Evolutionary conservation across 1,140 invertebrate genomes (phyloP).

Genomic region (Amyelois transitella): DNA sequence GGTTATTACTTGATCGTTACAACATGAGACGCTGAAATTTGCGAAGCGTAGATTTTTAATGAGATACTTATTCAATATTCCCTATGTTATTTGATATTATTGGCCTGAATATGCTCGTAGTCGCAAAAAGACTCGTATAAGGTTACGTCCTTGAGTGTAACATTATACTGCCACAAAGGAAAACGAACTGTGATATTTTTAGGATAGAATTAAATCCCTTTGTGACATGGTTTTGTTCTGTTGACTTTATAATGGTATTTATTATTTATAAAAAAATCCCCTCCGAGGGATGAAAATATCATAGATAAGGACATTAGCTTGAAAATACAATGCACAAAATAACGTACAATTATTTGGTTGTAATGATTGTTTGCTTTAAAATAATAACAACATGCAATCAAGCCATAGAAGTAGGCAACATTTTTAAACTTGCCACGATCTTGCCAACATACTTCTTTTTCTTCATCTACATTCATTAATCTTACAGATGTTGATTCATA

Average conservation of each 20-base stretch:
- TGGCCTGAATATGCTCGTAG: background rate
- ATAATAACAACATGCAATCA: too few species aligned
- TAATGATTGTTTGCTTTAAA: too few species aligned
- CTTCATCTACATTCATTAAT: too few species aligned
- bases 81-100: constrained; percentile 3
- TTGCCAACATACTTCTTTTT: too few species aligned
- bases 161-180: background rate
- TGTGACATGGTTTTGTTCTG: background rate
- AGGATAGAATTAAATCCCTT: background rate
- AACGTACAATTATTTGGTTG: too few species aligned
- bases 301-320: too few species aligned
- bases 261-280: background rate
- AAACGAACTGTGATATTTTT: background rate
- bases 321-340: too few species aligned
- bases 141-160: background rate
- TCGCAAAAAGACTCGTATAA: background rate
- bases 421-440: too few species aligned
- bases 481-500: too few species aligned
- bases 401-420: too few species aligned
- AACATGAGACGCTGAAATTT: background rate
- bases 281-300: too few species aligned
- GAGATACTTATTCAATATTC: constrained; percentile 5
- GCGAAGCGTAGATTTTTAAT: constrained; percentile 7
- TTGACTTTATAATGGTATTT: background rate
- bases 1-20: too few species aligned